These are phyloP conservation scores for Xiphias gladius DNA, from an alignment of 2,113 vertebrate genomes.

Conservation along the genomic window DNA sequence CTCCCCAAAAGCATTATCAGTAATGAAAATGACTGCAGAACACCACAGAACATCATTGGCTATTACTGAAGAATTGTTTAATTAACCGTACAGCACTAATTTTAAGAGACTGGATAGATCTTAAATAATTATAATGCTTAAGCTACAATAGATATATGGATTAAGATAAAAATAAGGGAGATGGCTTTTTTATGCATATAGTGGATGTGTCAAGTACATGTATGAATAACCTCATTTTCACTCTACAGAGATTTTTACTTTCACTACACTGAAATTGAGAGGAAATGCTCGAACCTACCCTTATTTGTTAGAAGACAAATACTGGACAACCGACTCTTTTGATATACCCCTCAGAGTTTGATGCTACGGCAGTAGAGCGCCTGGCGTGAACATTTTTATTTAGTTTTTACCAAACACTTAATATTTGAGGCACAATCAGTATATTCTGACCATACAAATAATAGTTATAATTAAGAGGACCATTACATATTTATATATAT, in stretches of 20 bases:
- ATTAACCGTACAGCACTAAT: background rate
- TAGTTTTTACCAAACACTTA: background rate
- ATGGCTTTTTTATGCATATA: too few relatives aligned
- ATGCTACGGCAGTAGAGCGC: too few relatives aligned
- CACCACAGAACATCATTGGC: constrained; percentile 30
- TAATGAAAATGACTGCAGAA: constrained; percentile 32
- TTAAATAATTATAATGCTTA: background rate
- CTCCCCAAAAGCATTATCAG: constrained; percentile 43
- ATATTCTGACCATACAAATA: background rate
- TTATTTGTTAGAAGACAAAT: too few relatives aligned
- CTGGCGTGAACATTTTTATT: too few relatives aligned
- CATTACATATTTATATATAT: background rate
- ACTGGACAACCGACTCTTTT: too few relatives aligned
- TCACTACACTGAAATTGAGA: too few relatives aligned
- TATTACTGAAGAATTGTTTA: constrained; percentile 28
- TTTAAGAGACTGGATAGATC: constrained; percentile 1
- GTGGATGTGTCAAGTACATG: background rate
- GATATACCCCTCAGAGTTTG: too few relatives aligned
- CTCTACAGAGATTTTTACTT: too few relatives aligned
- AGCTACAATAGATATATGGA: background rate
- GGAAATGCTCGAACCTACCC: too few relatives aligned
- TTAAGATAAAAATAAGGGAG: constrained; percentile 5
- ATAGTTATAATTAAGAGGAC: background rate
- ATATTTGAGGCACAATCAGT: background rate
- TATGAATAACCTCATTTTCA: background rate